Evolutionary conservation across 2,113 vertebrate genomes (phyloP).

Genomic region (Alligator mississippiensis): DNA sequence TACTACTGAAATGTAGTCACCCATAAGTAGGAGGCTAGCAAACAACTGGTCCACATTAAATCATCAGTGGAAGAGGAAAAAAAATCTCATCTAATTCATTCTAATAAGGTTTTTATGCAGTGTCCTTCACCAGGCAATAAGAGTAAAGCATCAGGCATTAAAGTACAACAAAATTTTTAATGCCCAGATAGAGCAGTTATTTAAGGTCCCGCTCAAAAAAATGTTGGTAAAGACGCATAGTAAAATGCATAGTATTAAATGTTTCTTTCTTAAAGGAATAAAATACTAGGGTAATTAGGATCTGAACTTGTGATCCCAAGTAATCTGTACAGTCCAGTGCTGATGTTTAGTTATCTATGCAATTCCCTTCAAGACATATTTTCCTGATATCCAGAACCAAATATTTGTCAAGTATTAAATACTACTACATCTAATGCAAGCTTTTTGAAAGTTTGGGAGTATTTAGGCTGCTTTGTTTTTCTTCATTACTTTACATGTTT

Average conservation of each 20-base stretch:
- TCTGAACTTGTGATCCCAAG: not conserved
- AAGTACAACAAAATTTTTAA: fast-evolving
- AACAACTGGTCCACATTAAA: not conserved
- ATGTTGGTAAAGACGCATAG: not conserved
- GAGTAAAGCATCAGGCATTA: not conserved
- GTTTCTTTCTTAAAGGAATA: not conserved
- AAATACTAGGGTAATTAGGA: not conserved
- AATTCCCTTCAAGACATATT: not conserved
- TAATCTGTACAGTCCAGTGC: fast-evolving
- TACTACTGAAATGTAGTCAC: not conserved
- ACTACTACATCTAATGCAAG: not conserved
- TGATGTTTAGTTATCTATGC: not conserved
- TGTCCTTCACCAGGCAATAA: not conserved
- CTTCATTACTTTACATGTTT: not conserved
- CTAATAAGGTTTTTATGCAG: not conserved
- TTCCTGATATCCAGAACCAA: not conserved
- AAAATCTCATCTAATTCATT: not conserved
- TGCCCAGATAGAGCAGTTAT: not conserved
- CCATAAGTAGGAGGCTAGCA: not conserved
- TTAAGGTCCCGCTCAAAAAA: not conserved
- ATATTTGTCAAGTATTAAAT: not conserved
- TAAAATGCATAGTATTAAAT: not conserved
- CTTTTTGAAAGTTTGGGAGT: not conserved
- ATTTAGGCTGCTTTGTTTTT: not conserved
- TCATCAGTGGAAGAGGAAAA: not conserved